These are phyloP conservation scores for Aphelinus certus DNA, from an alignment of 1,140 invertebrate species.

Conservation along the genomic window DNA sequence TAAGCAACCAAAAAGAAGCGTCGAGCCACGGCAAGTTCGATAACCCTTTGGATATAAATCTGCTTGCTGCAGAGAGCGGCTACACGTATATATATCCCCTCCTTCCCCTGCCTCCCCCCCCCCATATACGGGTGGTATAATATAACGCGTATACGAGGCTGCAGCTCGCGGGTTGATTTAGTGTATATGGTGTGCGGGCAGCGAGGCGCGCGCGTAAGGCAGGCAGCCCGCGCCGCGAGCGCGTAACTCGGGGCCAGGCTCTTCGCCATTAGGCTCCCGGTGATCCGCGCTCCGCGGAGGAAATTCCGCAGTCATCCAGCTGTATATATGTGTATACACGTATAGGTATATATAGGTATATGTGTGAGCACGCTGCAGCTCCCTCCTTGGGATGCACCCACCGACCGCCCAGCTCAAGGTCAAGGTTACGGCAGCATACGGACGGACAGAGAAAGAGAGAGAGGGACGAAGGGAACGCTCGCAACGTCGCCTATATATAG, in stretches of 20 bases:
- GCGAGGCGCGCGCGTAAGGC: constrained; percentile 2
- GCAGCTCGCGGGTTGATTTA: too few species aligned
- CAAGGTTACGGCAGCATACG: not conserved
- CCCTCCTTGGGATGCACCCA: constrained; percentile 23
- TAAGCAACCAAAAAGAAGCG: too few species aligned
- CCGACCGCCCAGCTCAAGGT: not conserved
- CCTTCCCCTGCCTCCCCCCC: not conserved
- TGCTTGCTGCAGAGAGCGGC: not conserved
- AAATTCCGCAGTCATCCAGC: constrained; percentile 10
- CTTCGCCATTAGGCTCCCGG: constrained; percentile 32
- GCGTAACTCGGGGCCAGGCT: constrained; percentile 15
- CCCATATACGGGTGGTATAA: not conserved
- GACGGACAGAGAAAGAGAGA: not conserved
- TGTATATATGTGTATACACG: too few species aligned
- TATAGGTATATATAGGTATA: too few species aligned
- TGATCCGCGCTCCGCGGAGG: constrained; percentile 18
- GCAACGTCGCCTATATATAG: too few species aligned
- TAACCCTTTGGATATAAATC: too few species aligned
- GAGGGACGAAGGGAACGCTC: not conserved
- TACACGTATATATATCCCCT: not conserved
- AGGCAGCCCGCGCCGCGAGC: not conserved
- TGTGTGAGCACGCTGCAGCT: not conserved
- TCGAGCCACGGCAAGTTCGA: too few species aligned
- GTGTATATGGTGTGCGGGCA: too few species aligned
- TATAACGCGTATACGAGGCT: not conserved